Base-by-base conservation (phyloP, 2,113 vertebrate species). In the Corythornis madagascariensis region DNA sequence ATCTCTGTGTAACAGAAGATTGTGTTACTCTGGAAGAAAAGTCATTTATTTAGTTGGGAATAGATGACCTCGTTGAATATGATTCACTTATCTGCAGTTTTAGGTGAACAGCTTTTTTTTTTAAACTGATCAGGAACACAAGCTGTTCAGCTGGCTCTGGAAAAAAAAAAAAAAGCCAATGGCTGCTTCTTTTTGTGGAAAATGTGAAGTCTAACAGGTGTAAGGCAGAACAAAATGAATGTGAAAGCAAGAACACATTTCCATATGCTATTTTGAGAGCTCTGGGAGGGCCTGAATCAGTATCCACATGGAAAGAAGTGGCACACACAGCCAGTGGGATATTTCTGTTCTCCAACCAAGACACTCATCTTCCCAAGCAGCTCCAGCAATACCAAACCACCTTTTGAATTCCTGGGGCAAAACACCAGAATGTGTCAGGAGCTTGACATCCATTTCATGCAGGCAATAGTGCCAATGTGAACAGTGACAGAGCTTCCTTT, bases 1-100 rank as follows among this genome's bases (percentile, higher is more conserved):
- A 95, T 94, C 74, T 89, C 65, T 57, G 3, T 72, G 75, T 72
- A 96, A 71, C 45, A 94, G 83, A 94, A 90, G 45, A 95, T 67
- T 91, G 24, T 57, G 92, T 93, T 95, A 86, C 16, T 31, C 42
- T 70, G 40, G 86, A 77, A 96, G 80, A 77, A 92, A 94, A 89
- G 85, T 69, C 5, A 88, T 97, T 92, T 97, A n/a, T 96, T 97
- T 96, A 83, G 85, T 64, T 84, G 85, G 61, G 90, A 93, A 92
- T 87, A 85, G 74, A 92, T 89, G 80, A 94, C 90, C 57, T 86
- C 22, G 40, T 48, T 94, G 66, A 80, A 92, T 69, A 85, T 90
- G 86, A 97, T 95, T 95, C 81, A 94, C 64, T 96, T 95, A 92
- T 89, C 69, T 95, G 35, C 81, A 88, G 79, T 78, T 95, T 91